Base-by-base conservation (phyloP, 1,140 invertebrate species). In the Hyphantria cunea region DNA sequence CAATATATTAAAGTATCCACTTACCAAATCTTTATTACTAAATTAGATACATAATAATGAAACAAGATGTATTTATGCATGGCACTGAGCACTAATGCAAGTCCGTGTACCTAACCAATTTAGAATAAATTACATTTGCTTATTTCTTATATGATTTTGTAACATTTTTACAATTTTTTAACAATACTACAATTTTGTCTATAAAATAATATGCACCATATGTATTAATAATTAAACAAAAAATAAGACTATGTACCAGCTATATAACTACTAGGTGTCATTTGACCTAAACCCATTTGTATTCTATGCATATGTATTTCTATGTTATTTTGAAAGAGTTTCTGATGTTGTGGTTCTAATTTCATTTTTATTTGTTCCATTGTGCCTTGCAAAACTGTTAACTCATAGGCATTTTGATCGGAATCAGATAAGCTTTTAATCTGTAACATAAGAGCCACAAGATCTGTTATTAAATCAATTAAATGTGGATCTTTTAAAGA, bases 261-360 rank as follows among this genome's bases (percentile, higher is more conserved):
- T 53, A 80, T 58, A 67, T 72, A 84, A 74, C 71, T 80, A 60
- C 59, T 84, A 33, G 79, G 68, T 54, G 73, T 74, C 67, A 85
- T 82, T 70, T 86, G 83, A 2, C 94, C 95, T 41, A 97, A 89
- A 47, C 96, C 96, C 80, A 95, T 93, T 84, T 98, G 96, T 74
- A 99, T 98, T 80, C 97, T 96, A 80, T 98, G 96, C 92, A 98
- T 95, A 70, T 98, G 97, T 68, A 97, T 94, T 91, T 99, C 97
- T 10, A 99, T 95, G 80, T 94, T 94, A 90, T 97, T 97, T 86
- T 98, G 96, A 91, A 99, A 99, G 17, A 95, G 92, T 74, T 93
- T 94, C 65, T 96, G 93, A 91, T 98, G 98, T 44, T 93, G 91
- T 8, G 94, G 93, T 78, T 94, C 94, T 15, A 98, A 81, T 85